Base-by-base conservation (phyloP, 1,140 invertebrate genomes). In the Eumeta japonica region DNA sequence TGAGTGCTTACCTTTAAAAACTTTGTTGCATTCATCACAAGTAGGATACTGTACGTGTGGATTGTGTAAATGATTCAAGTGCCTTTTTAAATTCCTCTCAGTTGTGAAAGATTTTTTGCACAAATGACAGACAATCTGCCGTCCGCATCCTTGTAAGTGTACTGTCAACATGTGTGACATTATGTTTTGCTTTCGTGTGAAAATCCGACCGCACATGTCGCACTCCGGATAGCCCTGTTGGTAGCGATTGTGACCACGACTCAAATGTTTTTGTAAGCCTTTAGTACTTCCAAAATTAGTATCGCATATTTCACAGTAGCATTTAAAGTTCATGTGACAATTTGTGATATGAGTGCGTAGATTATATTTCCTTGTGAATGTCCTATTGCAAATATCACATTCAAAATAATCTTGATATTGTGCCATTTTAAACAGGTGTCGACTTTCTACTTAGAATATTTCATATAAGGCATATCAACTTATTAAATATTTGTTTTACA, bases 351-450 rank as follows among this genome's bases (percentile, higher is more conserved):
- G 66, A 0, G 51, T 64, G 16, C 50, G 49, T 0, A 71, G 28
- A 27, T 71, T 71, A 27, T 61, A 62, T 36, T 71, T 66, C 9
- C 66, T 46, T 4, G 62, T 66, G 36, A 67, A 71, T 0, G 50
- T 39, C 1, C 62, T 48, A 11, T 39, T 50, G 45, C 66, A 71
- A 31, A 62, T 60, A 16, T 70, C 58, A 19, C 65, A 70, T 1
- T 62, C 46, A 27, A 40, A 66, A 13, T 63, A n/a, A n/a, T n/a
- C n/a, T n/a, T n/a, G n/a, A n/a, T n/a, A n/a, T n/a, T n/a, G n/a
- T n/a, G n/a, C n/a, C n/a, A n/a, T n/a, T n/a, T n/a, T n/a, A n/a
- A n/a, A n/a, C n/a, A n/a, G n/a, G n/a, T n/a, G n/a, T n/a, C n/a
- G n/a, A n/a, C n/a, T n/a, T n/a, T n/a, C n/a, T n/a, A n/a, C n/a